Conservation (phyloP, 2,888 invertebrate genomes). For the Gnatocerus cornutus region DNA sequence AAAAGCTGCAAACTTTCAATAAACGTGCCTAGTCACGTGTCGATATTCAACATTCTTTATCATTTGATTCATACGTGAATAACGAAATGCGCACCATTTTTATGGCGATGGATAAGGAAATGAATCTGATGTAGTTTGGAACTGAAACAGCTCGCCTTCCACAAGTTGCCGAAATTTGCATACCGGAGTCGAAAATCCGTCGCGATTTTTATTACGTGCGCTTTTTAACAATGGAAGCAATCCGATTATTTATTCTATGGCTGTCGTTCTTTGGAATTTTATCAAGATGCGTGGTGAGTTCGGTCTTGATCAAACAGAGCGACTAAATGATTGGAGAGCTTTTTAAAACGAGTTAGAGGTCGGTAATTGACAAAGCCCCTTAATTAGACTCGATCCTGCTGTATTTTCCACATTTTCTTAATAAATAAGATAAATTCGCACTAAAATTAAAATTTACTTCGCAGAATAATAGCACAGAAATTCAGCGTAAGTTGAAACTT, state of each 20-base stretch:
- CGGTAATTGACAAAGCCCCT: background rate
- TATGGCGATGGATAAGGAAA: background rate
- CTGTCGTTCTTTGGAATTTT: background rate
- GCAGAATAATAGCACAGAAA: too few relatives aligned
- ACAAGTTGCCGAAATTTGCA: too few relatives aligned
- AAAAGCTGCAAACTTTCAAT: conserved; percentile 2
- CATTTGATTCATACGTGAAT: background rate
- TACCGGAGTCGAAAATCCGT: too few relatives aligned
- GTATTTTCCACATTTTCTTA: background rate
- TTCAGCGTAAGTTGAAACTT: too few relatives aligned
- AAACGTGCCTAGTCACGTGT: conserved; percentile 5
- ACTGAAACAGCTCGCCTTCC: too few relatives aligned
- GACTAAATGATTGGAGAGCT: conserved; percentile 5
- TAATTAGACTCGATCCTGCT: conserved; percentile 1
- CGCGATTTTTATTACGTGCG: conserved; percentile 1
- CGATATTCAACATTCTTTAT: background rate
- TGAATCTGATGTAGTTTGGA: too few relatives aligned
- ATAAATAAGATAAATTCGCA: background rate
- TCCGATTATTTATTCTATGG: conserved; percentile 10
- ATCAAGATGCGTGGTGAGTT: conserved; percentile 1
- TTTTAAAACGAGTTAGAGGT: conserved; percentile 5
- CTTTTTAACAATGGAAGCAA: background rate
- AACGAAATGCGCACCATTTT: background rate
- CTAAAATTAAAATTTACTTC: too few relatives aligned
- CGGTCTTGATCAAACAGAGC: conserved; percentile 8